phyloP scores from a whole-genome alignment of 2,113 vertebrate genomes.

The Bos javanicus region DNA sequence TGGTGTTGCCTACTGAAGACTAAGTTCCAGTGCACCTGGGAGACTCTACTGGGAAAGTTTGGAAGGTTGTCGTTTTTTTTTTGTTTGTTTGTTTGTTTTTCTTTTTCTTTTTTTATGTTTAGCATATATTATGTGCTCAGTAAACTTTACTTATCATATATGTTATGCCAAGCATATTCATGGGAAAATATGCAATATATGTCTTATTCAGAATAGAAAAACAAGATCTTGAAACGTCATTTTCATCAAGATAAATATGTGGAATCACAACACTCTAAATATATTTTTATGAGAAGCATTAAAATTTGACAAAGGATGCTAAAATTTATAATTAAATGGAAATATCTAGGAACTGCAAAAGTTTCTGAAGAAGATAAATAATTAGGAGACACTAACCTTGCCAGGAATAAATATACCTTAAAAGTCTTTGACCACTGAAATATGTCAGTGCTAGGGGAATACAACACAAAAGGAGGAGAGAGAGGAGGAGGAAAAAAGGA shows the following conservation, averaged over 20 bases:
- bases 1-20: not conserved
- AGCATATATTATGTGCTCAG: not conserved
- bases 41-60: not conserved
- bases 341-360: too few species aligned
- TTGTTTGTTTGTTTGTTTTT: not conserved
- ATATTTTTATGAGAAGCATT: not conserved
- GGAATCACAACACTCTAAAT: not conserved
- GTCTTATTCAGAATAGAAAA: not conserved
- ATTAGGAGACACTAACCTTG: not conserved
- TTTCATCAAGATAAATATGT: not conserved
- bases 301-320: not conserved
- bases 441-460: not conserved
- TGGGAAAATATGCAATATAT: not conserved
- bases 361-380: not conserved
- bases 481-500: not conserved
- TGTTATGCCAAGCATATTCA: too few species aligned
- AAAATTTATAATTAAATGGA: not conserved
- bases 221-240: not conserved
- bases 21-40: not conserved
- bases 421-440: not conserved
- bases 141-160: not conserved
- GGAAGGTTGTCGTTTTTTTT: too few species aligned
- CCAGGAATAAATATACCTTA: not conserved
- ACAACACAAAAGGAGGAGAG: not conserved
- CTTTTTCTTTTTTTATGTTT: not conserved